Conservation (phyloP, 2,888 invertebrate species). For the Parthenolecanium corni region DNA sequence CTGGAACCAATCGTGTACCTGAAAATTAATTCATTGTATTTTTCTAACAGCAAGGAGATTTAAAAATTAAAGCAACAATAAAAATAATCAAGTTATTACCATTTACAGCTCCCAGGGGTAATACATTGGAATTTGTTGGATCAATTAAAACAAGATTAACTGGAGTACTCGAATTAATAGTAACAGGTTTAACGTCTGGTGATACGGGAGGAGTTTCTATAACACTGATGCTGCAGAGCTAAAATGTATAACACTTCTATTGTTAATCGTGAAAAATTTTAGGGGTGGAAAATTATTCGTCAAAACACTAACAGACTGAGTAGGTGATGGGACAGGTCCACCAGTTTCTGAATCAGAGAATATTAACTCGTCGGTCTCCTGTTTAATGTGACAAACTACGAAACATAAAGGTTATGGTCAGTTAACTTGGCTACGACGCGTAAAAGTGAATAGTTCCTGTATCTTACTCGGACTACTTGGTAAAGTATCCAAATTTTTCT, state of each 20-base stretch:
- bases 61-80: no score
- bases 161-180: constrained; percentile 2
- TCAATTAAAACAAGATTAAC: constrained; percentile 15
- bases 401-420: background rate
- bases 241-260: background rate
- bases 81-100: no score
- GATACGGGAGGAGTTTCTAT: constrained; percentile 24
- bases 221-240: background rate
- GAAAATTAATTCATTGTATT: background rate
- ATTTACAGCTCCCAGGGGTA: background rate
- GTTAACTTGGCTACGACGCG: background rate
- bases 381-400: constrained; percentile 12
- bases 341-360: background rate
- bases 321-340: background rate
- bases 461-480: constrained; percentile 16
- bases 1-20: constrained; percentile 22
- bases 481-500: constrained; percentile 18
- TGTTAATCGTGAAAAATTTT: background rate
- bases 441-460: background rate
- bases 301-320: background rate
- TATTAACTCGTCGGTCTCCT: constrained; percentile 4
- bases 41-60: no score
- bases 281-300: background rate
- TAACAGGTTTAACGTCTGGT: constrained; percentile 11
- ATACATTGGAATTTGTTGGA: background rate